Evolutionary conservation across 1,140 invertebrate genomes (phyloP).

Genomic region (Harlomillsia oculata): DNA sequence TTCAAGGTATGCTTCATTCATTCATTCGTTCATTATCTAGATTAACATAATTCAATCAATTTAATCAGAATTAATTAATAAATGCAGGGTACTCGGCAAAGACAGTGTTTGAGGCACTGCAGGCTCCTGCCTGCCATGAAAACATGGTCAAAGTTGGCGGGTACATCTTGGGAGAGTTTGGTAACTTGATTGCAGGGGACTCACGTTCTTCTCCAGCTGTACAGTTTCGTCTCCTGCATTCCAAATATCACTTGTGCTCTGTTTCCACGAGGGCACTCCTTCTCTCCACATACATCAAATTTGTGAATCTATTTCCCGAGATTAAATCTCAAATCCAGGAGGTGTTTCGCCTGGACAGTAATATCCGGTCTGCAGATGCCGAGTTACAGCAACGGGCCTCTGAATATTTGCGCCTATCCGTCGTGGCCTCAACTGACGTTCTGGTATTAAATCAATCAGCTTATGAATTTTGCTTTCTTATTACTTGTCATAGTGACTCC

Average conservation of each 20-base stretch:
- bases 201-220: conserved; percentile 88
- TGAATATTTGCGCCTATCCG: conserved; percentile 93
- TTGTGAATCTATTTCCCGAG: conserved; percentile 98
- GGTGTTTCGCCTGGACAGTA: conserved; percentile 91
- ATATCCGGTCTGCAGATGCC: conserved; percentile 92
- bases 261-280: conserved; percentile 89
- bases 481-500: too few relatives aligned
- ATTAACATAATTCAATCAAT: not conserved
- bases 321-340: conserved; percentile 94
- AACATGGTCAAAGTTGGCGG: conserved; percentile 99
- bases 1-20: conserved; percentile 57
- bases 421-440: conserved; percentile 92
- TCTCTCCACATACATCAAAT: conserved; percentile 98
- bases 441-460: conserved; percentile 51
- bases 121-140: conserved; percentile 98
- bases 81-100: conserved; percentile 83
- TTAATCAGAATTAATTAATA: not conserved
- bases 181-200: conserved; percentile 98
- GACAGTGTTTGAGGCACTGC: conserved; percentile 96
- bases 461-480: not conserved
- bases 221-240: conserved; percentile 94
- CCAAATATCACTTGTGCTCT: conserved; percentile 97
- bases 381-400: conserved; percentile 96
- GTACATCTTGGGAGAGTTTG: conserved; percentile 99
- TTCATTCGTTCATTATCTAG: not conserved